Base-by-base conservation (phyloP, 2,797 vertebrate species). In the Bucorvus abyssinicus region DNA sequence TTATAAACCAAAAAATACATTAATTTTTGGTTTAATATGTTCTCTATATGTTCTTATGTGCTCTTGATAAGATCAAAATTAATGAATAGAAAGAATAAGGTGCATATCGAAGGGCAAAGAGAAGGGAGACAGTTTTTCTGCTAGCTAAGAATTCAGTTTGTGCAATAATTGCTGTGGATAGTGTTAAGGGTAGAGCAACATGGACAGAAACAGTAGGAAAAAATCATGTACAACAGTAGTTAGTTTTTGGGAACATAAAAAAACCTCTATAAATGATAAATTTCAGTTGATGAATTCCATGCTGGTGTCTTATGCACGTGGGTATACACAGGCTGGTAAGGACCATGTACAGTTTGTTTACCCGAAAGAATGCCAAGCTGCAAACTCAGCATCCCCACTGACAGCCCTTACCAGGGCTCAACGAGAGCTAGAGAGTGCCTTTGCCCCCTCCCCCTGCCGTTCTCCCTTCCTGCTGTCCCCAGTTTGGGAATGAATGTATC, bases 251-350 rank as follows among this genome's bases (percentile, higher is more conserved):
- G 73, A 79, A 60, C 22, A 34, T 7, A 27, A 57, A 36, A 42
- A 56, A 34, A 34, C 2, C 2, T 10, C 32, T 30, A 23, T 11
- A 83, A 63, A 70, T 8, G 21, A 10, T 21, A 59, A 26, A 19
- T 36, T 36, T 53, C 12, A 30, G 47, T 38, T 44, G n/a, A 45
- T 29, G 3, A 13, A 61, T 69, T 50, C 15, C 7, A 14, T 60
- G 7, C 8, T 45, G 3, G 8, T 27, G 3, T 49, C 15, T 49
- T 24, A 26, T 0, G 0, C 44, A 3, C 6, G 15, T 52, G 55
- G 42, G 14, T 45, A 2, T 24, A 9, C 26, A 40, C 13, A 27
- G 13, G 30, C 19, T 40, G 36, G 24, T 47, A 52, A 61, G 69
- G 55, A 22, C 38, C 38, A 26, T 0, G 1, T 17, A 7, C 9